A percentile compares a stretch with the other conserved stretches of the same genome.
Conservation (phyloP, 2,113 vertebrate species). For the Oreochromis aureus region DNA sequence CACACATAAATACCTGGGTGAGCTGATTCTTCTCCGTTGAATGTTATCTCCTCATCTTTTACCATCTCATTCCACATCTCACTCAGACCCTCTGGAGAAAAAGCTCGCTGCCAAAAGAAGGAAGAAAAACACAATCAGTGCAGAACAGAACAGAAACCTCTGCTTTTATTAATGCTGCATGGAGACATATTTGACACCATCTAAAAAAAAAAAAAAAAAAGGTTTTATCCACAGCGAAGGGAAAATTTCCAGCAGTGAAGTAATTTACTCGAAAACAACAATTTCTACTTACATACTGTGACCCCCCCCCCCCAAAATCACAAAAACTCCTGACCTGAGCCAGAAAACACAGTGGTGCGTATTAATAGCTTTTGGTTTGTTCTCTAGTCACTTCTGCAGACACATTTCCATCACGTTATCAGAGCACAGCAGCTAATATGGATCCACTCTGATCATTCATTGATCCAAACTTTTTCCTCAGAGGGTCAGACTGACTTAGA, state of each 20-base stretch:
- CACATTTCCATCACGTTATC: not conserved
- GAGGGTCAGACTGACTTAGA: not conserved
- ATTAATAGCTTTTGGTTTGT: not conserved
- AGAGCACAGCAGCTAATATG: not conserved
- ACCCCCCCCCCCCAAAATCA: rapidly evolving
- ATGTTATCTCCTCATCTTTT: constrained; percentile 95
- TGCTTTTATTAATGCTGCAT: not conserved
- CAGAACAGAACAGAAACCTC: not conserved
- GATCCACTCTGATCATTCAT: not conserved
- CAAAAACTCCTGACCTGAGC: not conserved
- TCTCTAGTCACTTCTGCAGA: not conserved
- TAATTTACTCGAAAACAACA: not conserved
- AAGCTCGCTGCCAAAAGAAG: constrained; percentile 81
- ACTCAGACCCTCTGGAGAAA: constrained; percentile 92
- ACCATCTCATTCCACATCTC: constrained; percentile 99
- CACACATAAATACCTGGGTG: constrained; percentile 72
- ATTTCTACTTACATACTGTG: not conserved
- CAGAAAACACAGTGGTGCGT: not conserved
- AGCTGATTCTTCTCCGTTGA: constrained; percentile 80
- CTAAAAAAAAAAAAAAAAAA: not conserved
- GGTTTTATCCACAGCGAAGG: not conserved
- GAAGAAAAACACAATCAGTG: not conserved
- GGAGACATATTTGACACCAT: not conserved
- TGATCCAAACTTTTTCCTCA: not conserved
- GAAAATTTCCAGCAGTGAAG: not conserved